Conservation (phyloP, 1,140 invertebrate species). For the Drosophila pandora region DNA sequence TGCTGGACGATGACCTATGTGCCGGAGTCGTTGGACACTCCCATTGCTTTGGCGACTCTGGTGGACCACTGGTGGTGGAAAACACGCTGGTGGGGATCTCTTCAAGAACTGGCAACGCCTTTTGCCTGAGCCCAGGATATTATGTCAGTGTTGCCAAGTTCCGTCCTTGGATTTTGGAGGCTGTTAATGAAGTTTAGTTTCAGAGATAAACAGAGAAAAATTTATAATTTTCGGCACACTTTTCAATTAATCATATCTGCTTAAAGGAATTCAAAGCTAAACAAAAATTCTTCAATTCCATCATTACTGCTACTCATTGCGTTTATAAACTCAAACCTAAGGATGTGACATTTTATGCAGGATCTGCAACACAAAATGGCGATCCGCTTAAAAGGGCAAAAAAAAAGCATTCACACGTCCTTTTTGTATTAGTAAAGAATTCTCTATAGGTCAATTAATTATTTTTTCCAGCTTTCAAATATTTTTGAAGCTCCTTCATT, state of each 20-base stretch:
- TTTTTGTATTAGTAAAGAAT: no score
- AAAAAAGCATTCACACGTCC: neutral
- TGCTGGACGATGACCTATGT: neutral
- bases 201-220: neutral
- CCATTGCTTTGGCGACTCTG: neutral
- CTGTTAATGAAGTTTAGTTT: neutral
- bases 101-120: neutral
- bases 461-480: no score
- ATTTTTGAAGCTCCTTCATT: no score
- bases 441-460: no score
- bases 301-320: conserved; percentile 86
- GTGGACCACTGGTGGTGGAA: neutral
- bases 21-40: neutral
- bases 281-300: conserved; percentile 42
- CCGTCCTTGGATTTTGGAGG: neutral
- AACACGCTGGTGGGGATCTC: neutral
- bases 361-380: conserved; percentile 12
- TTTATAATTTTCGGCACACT: neutral
- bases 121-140: neutral
- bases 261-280: neutral
- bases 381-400: neutral
- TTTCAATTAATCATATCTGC: neutral
- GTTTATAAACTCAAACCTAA: neutral
- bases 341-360: conserved; percentile 9
- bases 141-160: neutral